A percentile compares a stretch with the other conserved stretches of the same genome.
These are phyloP conservation scores for Trogon surrucura DNA, from an alignment of 2,113 vertebrate species.

Conservation along the genomic window DNA sequence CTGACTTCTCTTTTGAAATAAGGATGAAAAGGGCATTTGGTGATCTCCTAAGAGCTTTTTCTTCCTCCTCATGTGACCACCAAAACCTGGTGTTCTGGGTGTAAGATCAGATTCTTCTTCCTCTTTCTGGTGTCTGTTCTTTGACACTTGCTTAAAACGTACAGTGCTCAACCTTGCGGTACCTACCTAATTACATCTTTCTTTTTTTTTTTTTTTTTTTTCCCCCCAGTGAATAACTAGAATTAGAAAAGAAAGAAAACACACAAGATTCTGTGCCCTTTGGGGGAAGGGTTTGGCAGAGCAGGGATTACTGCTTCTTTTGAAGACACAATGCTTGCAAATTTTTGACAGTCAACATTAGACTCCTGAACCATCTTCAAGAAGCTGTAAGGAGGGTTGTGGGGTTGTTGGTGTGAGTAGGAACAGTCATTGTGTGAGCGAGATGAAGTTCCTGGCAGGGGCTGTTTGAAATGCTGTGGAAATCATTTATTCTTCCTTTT, in stretches of 20 bases:
- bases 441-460: not conserved
- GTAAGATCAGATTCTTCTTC: not conserved
- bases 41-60: not conserved
- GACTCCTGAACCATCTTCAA: not conserved
- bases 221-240: not conserved
- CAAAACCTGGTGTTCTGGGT: not conserved
- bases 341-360: not conserved
- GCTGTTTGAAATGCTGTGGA: not conserved
- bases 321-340: not conserved
- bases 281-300: not conserved
- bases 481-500: not conserved
- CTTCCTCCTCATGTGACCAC: not conserved
- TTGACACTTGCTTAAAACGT: not conserved
- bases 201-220: not conserved
- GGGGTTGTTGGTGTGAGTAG: not conserved
- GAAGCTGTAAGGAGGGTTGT: not conserved
- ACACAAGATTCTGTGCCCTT: not conserved
- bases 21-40: not conserved
- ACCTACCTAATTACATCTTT: not conserved
- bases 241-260: not conserved
- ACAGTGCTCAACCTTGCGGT: not conserved
- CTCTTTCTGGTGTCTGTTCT: not conserved
- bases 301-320: not conserved
- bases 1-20: not conserved
- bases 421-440: fast-evolving